Evolutionary conservation across 2,888 invertebrate species (phyloP).

Genomic region (Nezara viridula): DNA sequence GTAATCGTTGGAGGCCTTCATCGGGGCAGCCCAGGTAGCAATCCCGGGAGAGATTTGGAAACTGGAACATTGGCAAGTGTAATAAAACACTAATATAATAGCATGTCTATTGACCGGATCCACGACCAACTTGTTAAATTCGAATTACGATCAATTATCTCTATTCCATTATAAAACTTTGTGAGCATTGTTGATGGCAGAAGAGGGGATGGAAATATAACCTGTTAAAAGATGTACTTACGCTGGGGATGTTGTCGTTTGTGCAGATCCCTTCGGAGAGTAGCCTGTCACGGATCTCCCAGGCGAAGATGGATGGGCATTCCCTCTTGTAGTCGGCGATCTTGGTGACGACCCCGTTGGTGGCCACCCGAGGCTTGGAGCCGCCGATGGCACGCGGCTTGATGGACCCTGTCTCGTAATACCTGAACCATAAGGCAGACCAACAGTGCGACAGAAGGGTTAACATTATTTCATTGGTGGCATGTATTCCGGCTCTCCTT

Average conservation of each 20-base stretch:
- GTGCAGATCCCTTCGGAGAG: constrained; percentile 95
- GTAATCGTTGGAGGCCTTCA: no score
- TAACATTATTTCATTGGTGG: constrained; percentile 40
- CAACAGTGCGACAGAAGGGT: constrained; percentile 38
- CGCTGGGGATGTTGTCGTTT: constrained; percentile 97
- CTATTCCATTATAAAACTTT: no score
- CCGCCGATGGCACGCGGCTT: constrained; percentile 97
- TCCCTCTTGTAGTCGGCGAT: constrained; percentile 97
- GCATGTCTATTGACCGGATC: no score
- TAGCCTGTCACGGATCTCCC: constrained; percentile 97
- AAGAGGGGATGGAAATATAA: background rate
- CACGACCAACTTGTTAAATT: no score
- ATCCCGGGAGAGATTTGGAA: no score
- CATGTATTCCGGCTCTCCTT: background rate
- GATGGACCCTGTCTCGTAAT: constrained; percentile 98
- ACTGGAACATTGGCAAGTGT: no score
- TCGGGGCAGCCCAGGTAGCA: no score
- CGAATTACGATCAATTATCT: no score
- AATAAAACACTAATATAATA: no score
- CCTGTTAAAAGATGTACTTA: constrained; percentile 75
- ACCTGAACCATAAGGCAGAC: constrained; percentile 73
- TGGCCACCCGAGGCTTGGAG: constrained; percentile 95
- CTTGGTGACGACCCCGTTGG: constrained; percentile 92
- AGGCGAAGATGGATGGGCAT: constrained; percentile 98
- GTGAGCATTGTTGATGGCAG: background rate